Conservation (phyloP, 2,797 vertebrate species). For the Enteromius paludinosus region DNA sequence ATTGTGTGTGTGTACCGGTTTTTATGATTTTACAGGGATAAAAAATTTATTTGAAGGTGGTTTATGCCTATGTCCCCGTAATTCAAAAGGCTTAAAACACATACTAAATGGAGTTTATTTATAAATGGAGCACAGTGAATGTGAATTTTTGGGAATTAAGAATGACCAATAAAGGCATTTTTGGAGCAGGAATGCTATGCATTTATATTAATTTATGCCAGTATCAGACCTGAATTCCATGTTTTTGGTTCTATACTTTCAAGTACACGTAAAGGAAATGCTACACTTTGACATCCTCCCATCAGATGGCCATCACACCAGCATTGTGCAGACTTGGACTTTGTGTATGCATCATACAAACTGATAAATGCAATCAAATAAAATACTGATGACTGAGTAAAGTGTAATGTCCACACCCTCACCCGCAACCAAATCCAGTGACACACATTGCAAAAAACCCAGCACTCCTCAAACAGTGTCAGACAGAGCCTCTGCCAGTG, state of each 20-base stretch:
- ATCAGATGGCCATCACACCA: neutral
- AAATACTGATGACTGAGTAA: slow-evolving; percentile 1
- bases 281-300: neutral
- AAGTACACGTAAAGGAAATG: slow-evolving; percentile 19
- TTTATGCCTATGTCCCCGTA: no score
- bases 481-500: neutral
- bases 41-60: no score
- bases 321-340: neutral
- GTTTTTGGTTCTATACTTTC: slow-evolving; percentile 19
- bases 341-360: neutral
- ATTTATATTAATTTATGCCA: slow-evolving; percentile 38
- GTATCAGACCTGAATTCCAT: slow-evolving; percentile 37
- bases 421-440: neutral
- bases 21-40: no score
- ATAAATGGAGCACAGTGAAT: neutral
- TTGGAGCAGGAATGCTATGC: slow-evolving; percentile 14
- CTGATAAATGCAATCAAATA: neutral
- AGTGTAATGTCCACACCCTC: slow-evolving; percentile 5
- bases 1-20: neutral
- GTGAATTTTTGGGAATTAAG: slow-evolving; percentile 24
- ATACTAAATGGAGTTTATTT: no score
- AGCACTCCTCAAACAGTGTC: neutral
- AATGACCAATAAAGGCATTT: neutral
- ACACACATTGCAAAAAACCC: slow-evolving; percentile 1
- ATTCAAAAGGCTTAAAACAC: no score